A percentile compares a stretch with the other conserved stretches of the same genome.
Conservation (phyloP, 2,797 vertebrate genomes). For the Gadopsis bispinosus region DNA sequence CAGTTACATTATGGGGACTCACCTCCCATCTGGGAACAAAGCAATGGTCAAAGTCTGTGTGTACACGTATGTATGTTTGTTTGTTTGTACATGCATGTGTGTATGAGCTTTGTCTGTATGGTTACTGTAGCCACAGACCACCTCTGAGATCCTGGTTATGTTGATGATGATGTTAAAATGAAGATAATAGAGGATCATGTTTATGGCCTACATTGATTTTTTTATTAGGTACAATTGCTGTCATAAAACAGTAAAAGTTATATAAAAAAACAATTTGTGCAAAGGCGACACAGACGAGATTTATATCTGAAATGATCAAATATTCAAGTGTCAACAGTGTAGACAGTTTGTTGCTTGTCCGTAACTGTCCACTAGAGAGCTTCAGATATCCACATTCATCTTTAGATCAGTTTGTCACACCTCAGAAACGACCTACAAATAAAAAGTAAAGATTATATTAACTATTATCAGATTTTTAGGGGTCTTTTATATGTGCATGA, state of each 20-base stretch:
- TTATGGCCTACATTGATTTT: background rate
- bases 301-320: background rate
- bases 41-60: background rate
- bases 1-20: background rate
- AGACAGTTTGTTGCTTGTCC: slow-evolving; percentile 6
- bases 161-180: background rate
- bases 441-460: background rate
- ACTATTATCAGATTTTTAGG: background rate
- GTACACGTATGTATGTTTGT: background rate
- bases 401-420: background rate
- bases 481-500: background rate
- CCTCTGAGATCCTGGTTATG: background rate
- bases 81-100: background rate
- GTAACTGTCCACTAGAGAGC: slow-evolving; percentile 55
- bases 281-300: background rate
- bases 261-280: background rate
- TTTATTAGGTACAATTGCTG: background rate
- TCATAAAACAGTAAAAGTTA: slow-evolving; percentile 9
- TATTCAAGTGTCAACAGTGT: background rate
- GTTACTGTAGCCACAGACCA: background rate
- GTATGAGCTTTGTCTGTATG: slow-evolving; percentile 7
- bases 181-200: background rate
- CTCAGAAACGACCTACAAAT: background rate
- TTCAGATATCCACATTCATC: slow-evolving; percentile 5
- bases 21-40: background rate